These are phyloP conservation scores for Arizona elegans DNA, from an alignment of 2,113 vertebrate genomes.

Conservation along the genomic window DNA sequence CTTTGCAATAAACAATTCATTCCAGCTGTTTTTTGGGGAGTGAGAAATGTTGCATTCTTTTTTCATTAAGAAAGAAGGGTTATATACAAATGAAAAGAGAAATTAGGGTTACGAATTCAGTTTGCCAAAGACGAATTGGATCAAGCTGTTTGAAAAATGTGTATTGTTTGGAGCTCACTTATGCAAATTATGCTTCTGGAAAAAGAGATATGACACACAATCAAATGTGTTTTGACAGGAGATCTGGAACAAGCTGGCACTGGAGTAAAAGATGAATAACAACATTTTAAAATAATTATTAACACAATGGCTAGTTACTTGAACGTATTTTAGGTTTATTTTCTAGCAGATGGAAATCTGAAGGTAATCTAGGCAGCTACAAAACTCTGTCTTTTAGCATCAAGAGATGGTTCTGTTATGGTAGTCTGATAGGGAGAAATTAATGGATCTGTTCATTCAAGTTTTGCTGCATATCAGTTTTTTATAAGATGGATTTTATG, in stretches of 20 bases:
- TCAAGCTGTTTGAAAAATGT: conserved; percentile 49
- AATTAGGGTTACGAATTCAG: conserved; percentile 12
- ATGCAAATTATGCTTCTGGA: not conserved
- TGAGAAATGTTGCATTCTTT: not conserved
- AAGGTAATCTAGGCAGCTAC: not conserved
- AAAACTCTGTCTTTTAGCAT: not conserved
- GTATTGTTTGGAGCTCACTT: conserved; percentile 8
- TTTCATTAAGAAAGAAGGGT: not conserved
- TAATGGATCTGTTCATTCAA: not conserved
- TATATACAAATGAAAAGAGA: conserved; percentile 39
- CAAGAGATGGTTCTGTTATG: not conserved
- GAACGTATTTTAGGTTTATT: not conserved
- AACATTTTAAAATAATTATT: not conserved
- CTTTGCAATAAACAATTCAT: not conserved
- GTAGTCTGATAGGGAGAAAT: not conserved
- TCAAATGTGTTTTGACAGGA: conserved; percentile 36
- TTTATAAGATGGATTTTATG: not conserved
- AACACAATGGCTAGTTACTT: not conserved
- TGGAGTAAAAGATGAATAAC: not conserved
- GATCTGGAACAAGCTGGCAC: conserved; percentile 12
- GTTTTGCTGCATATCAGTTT: not conserved
- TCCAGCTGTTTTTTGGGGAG: not conserved
- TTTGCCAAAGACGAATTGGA: conserved; percentile 46
- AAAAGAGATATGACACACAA: conserved; percentile 15
- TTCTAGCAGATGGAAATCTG: not conserved